Conservation (phyloP, 1,140 invertebrate species). For the Oedothorax gibbosus region DNA sequence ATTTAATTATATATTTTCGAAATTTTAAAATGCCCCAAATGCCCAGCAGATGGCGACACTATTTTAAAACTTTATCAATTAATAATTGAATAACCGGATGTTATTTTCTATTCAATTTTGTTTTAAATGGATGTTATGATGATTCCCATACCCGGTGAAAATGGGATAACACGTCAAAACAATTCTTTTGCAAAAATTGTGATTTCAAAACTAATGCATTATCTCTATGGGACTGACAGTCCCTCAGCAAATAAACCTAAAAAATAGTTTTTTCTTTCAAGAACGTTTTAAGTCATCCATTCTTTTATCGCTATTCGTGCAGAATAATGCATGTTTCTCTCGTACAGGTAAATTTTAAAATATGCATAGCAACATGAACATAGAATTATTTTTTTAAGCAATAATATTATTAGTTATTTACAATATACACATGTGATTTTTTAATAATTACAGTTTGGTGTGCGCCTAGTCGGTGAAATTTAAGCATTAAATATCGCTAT, state of each 20-base stretch:
- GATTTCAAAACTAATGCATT: no score
- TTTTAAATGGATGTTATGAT: no score
- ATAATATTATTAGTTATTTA: neutral
- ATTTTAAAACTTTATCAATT: no score
- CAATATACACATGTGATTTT: constrained; percentile 14
- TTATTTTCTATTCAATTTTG: no score
- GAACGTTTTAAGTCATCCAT: neutral
- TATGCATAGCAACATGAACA: neutral
- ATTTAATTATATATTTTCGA: no score
- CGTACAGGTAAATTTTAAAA: neutral
- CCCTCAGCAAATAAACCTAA: neutral
- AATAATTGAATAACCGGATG: no score
- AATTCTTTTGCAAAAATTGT: no score
- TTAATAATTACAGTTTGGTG: constrained; percentile 27
- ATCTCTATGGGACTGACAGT: no score
- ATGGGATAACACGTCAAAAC: no score
- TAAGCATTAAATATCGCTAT: neutral
- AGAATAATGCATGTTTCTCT: neutral
- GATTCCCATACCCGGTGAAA: no score
- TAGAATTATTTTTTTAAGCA: neutral
- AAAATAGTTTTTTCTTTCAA: neutral
- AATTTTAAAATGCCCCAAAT: no score
- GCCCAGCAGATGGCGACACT: no score
- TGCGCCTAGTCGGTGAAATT: constrained; percentile 29
- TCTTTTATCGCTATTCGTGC: neutral